Base-by-base conservation (phyloP, 2,888 invertebrate genomes). In the Drosophila subsilvestris region DNA sequence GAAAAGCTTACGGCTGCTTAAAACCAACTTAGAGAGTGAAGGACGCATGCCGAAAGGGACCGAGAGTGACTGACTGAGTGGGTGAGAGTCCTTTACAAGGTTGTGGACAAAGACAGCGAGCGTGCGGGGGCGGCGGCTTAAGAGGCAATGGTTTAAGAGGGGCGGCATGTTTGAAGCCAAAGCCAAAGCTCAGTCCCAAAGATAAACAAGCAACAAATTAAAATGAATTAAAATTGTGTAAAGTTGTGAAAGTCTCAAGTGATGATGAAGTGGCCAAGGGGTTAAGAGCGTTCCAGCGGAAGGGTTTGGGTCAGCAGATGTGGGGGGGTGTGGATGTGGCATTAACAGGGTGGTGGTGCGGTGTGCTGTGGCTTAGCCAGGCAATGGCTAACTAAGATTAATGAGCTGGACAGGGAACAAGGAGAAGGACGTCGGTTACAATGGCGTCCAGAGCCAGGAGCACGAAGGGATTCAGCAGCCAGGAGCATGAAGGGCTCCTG, bases 211-310 rank as follows among this genome's bases (percentile, higher is more conserved):
- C 49, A 47, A 63, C 63, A 74, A 85, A 82, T 85, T 75, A 74
- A 81, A 81, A 62, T 50, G 76, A 71, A 85, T 81, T 81, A 78
- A 85, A 78, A 73, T 47, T 73, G 79, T 75, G 68, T 59, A 55
- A 74, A 78, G 54, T 68, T 74, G 63, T 22, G 60, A 66, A 72
- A 77, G 73, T 62, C 75, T 68, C 61, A 57, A 76, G 63, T 22
- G 61, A 49, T 54, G 65, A 63, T 37, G 37, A 37, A 37, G 37
- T 37, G 63, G 25, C 22, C 37, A 18, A 25, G 9, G 68, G 53
- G 50, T 25, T 50, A 49, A 47, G 20, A 43, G 51, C 20, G 47
- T 43, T 3, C 20, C 62, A 44, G 51, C 14, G 14, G 27, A 47
- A 54, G 29, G 60, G 55, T 48, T 18, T 50, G 45, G 42, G 66